Percentiles rank a stretch among this genome's conserved stretches.
These are phyloP conservation scores for Lobophora halterata DNA, from an alignment of 2,888 invertebrate genomes.

Conservation along the genomic window DNA sequence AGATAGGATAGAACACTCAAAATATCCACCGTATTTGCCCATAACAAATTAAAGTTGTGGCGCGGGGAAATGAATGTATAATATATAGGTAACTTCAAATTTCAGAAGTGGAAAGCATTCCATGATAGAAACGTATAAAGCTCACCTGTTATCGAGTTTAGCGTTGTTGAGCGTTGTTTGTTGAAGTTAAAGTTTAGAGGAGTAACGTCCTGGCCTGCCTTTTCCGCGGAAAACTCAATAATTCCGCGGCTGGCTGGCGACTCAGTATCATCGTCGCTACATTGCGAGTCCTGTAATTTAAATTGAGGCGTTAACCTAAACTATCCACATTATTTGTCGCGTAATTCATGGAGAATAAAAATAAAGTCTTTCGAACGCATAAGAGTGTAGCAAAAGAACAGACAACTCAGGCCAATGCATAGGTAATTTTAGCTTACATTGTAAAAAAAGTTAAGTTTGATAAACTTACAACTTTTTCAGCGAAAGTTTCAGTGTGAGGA, in stretches of 20 bases:
- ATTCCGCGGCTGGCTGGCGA: constrained; percentile 84
- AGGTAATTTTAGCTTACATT: no score
- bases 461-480: constrained; percentile 64
- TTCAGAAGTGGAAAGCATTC: constrained; percentile 41
- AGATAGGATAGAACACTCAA: constrained; percentile 44
- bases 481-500: constrained; percentile 73
- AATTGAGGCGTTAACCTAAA: no score
- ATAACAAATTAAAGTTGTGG: constrained; percentile 25
- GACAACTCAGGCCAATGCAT: no score
- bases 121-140: constrained; percentile 23
- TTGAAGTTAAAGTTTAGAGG: constrained; percentile 91
- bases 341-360: no score
- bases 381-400: no score
- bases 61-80: constrained; percentile 37
- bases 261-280: constrained; percentile 75
- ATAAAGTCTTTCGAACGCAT: no score
- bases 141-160: constrained; percentile 88
- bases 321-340: no score
- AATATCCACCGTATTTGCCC: constrained; percentile 39
- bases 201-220: constrained; percentile 93
- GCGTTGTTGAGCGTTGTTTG: constrained; percentile 85
- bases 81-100: constrained; percentile 33
- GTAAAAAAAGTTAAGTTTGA: no score
- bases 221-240: constrained; percentile 91
- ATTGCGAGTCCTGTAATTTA: constrained; percentile 67